phyloP scores from a whole-genome alignment of 2,888 invertebrate species.

The Luperina testacea region DNA sequence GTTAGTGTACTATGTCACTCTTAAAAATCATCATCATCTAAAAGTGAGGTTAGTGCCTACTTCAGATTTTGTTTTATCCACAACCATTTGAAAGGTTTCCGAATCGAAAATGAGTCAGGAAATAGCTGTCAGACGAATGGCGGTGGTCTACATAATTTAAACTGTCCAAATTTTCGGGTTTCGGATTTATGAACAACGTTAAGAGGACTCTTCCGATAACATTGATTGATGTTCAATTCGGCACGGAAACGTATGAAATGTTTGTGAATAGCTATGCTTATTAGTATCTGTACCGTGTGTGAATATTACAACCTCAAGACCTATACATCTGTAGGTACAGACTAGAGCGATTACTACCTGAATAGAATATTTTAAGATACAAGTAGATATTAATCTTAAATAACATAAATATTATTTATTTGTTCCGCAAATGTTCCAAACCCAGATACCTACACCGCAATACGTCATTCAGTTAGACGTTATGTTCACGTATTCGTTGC shows the following conservation, averaged over 20 bases:
- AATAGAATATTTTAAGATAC: not conserved
- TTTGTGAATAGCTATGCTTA: not conserved
- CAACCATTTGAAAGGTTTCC: too few relatives aligned
- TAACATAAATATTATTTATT: not conserved
- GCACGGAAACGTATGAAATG: too few relatives aligned
- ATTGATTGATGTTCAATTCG: too few relatives aligned
- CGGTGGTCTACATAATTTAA: too few relatives aligned
- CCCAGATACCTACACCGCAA: not conserved
- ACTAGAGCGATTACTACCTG: not conserved
- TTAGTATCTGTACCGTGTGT: not conserved
- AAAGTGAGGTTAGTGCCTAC: not conserved
- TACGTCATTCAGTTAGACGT: conserved; percentile 2
- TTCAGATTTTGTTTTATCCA: not conserved
- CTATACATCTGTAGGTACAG: not conserved
- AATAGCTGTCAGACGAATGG: too few relatives aligned
- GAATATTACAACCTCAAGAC: not conserved
- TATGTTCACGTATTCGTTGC: conserved; percentile 29
- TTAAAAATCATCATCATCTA: not conserved
- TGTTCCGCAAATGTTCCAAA: not conserved
- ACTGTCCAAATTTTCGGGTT: too few relatives aligned
- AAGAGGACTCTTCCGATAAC: too few relatives aligned
- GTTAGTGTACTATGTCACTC: not conserved
- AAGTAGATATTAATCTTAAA: not conserved
- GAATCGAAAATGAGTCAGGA: too few relatives aligned
- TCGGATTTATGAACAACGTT: too few relatives aligned